phyloP scores from a whole-genome alignment of 2,797 vertebrate genomes.

The Arnoldichthys spilopterus region DNA sequence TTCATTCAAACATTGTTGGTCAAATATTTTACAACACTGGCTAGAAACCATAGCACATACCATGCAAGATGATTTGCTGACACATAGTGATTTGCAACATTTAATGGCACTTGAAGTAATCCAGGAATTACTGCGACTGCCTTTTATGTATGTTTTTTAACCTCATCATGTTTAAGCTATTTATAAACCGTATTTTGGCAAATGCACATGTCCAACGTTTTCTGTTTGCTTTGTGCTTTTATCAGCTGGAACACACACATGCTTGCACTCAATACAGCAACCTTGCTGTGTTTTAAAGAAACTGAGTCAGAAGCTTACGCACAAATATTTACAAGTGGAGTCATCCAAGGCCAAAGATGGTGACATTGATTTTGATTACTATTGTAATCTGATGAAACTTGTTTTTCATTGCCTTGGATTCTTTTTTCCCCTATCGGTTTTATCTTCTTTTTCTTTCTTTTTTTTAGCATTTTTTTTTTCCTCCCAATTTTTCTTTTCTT shows the following conservation, averaged over 20 bases:
- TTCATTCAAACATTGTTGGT: conserved; percentile 9
- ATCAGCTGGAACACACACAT: not conserved
- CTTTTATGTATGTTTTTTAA: conserved; percentile 24
- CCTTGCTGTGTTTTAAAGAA: conserved; percentile 2
- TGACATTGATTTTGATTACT: conserved; percentile 23
- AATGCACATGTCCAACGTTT: conserved; percentile 10
- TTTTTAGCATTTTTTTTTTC: not conserved
- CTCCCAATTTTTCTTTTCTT: not conserved
- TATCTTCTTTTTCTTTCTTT: not conserved
- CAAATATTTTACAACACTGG: conserved; percentile 2
- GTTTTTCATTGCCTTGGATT: not conserved
- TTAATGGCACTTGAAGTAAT: conserved; percentile 1
- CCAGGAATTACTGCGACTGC: not conserved
- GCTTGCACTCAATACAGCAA: not conserved
- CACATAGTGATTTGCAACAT: no score
- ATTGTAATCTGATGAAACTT: conserved; percentile 27
- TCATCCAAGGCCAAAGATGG: not conserved
- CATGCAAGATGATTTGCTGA: not conserved
- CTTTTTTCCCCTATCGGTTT: not conserved
- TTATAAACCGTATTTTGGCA: conserved; percentile 33
- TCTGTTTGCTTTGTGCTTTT: not conserved
- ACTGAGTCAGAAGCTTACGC: not conserved
- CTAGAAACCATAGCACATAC: conserved; percentile 14
- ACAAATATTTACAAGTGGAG: conserved; percentile 5
- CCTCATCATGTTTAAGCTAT: conserved; percentile 40